Base-by-base conservation (phyloP, 2,113 vertebrate genomes). In the Progne subis region DNA sequence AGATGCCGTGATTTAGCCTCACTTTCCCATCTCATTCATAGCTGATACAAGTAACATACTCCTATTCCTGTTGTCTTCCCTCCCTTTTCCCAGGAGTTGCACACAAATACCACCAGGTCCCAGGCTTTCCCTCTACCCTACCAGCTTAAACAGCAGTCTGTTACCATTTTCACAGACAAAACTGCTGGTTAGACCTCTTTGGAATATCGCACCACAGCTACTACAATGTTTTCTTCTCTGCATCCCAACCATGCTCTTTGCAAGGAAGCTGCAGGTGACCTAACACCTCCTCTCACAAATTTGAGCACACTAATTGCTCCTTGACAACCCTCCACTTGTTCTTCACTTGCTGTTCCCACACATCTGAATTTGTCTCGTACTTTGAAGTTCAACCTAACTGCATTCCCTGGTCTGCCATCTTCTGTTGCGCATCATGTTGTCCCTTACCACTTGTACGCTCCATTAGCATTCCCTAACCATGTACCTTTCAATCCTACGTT, bases 391-490 rank as follows among this genome's bases (percentile, higher is more conserved):
- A 64, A 4, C 31, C 32, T 55, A 29, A 55, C 47, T 23, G 21
- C 20, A 12, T 34, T 59, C 13, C 44, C 7, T 18, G 28, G 8
- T 9, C 50, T 20, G 28, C 18, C 11, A 29, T 85, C 65, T 55
- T 63, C 82, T 39, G 5, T 5, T 37, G 25, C 78, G 18, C 32
- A 20, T 4, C 0, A 0, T 8, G 8, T 24, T 34, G 44, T 34
- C 34, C 29, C 25, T 24, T 24, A 28, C 14, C 5, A 8, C 31
- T 19, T 16, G 56, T 24, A 18, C 3, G 3, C 26, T 68, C 44
- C 63, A 57, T 13, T 57, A 76, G 12, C 15, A 18, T 44, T 92
- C n/a, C 44, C 64, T 53, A 43, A 29, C 12, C 15, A 10, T 0
- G 5, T 3, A 26, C 11, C 14, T 15, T 76, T 59, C 61, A 18